Percentiles rank a stretch among this genome's conserved stretches.
Conservation (phyloP, 2,888 invertebrate genomes). For the Amitus sp. region DNA sequence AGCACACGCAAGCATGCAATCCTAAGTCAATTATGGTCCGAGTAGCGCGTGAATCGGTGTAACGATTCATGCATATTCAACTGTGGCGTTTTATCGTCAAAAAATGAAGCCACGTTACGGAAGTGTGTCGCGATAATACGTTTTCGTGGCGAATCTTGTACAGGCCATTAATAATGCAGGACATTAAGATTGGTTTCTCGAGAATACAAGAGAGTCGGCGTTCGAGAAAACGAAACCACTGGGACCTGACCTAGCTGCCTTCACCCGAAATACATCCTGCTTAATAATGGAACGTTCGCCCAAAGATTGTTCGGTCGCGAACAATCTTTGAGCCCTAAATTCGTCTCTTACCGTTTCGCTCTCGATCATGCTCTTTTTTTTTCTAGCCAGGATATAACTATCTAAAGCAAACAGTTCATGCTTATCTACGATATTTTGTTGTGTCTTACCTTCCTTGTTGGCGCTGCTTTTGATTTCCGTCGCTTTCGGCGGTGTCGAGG, state of each 20-base stretch:
- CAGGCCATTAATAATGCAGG: constrained; percentile 57
- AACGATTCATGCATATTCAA: constrained; percentile 6
- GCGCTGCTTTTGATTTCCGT: constrained; percentile 82
- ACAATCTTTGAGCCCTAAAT: neutral
- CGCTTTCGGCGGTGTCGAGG: constrained; percentile 84
- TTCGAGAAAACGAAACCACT: constrained; percentile 40
- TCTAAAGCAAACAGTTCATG: neutral
- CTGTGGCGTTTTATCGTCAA: neutral
- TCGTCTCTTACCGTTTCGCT: neutral
- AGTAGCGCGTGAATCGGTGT: neutral
- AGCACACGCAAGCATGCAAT: constrained; percentile 2
- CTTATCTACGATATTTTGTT: neutral
- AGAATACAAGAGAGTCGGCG: constrained; percentile 14
- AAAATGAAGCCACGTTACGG: neutral
- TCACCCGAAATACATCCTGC: constrained; percentile 45
- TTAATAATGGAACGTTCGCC: constrained; percentile 46
- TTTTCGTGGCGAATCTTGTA: constrained; percentile 47
- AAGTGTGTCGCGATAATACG: constrained; percentile 4
- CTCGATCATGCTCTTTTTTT: neutral
- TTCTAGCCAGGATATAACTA: neutral
- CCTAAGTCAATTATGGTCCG: constrained; percentile 2
- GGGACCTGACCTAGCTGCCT: constrained; percentile 56
- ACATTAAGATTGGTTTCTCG: constrained; percentile 60
- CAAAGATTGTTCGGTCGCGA: constrained; percentile 4
- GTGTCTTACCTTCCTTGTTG: constrained; percentile 77